Conservation (phyloP, 2,888 invertebrate species). For the Drosophila prostipennis region DNA sequence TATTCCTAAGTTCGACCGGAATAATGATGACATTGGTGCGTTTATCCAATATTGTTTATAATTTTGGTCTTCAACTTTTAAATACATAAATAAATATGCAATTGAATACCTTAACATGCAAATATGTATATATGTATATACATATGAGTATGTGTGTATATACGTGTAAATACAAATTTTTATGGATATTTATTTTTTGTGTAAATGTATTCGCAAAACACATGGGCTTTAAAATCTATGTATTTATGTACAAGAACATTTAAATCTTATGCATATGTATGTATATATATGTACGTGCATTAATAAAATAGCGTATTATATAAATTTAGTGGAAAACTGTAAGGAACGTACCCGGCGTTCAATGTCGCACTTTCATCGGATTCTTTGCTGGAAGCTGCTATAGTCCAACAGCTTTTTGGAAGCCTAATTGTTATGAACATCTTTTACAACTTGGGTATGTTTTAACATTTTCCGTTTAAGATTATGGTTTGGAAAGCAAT, state of each 20-base stretch:
- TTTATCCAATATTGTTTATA: background rate
- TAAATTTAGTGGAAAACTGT: slow-evolving; percentile 65
- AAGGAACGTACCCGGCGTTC: slow-evolving; percentile 53
- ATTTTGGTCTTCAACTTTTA: background rate
- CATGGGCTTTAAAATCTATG: slow-evolving; percentile 9
- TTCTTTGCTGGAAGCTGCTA: slow-evolving; percentile 13
- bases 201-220: background rate
- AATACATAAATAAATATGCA: slow-evolving; percentile 2
- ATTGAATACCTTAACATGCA: background rate
- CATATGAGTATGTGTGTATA: background rate
- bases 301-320: slow-evolving; percentile 46
- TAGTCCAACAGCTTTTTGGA: background rate
- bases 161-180: background rate
- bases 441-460: slow-evolving; percentile 5
- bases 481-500: background rate
- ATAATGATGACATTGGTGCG: background rate
- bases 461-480: background rate
- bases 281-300: slow-evolving; percentile 2
- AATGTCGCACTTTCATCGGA: slow-evolving; percentile 48
- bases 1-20: background rate
- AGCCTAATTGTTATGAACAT: background rate
- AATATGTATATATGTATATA: background rate
- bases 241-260: background rate
- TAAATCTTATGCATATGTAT: background rate
- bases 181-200: background rate